Percentiles rank a stretch among this genome's conserved stretches.
Evolutionary conservation across 2,888 invertebrate species (phyloP).

Genomic region (Buathra laborator): DNA sequence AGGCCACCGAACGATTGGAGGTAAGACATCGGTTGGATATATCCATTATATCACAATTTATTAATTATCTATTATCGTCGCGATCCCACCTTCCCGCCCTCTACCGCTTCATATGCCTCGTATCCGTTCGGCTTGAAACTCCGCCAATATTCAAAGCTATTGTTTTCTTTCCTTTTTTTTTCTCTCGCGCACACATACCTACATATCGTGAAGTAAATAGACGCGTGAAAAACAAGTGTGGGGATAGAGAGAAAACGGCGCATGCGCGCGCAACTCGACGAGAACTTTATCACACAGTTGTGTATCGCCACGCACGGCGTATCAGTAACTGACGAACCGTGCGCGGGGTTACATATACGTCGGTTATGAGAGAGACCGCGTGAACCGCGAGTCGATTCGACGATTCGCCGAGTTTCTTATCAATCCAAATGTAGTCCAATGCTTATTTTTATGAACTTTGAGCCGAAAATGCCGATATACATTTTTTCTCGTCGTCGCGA

Average conservation of each 20-base stretch:
- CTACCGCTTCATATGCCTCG: neutral
- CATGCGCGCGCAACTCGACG: constrained; percentile 33
- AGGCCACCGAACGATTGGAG: constrained; percentile 94
- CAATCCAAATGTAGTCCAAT: constrained; percentile 22
- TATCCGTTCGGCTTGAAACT: constrained; percentile 46
- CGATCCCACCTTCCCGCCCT: no score
- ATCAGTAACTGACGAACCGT: constrained; percentile 79
- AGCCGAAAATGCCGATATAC: neutral
- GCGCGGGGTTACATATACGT: constrained; percentile 72
- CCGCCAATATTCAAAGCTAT: constrained; percentile 24
- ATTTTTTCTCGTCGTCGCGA: neutral
- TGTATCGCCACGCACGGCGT: constrained; percentile 66
- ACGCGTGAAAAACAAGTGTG: constrained; percentile 45
- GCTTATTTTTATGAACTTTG: constrained; percentile 30
- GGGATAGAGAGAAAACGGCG: constrained; percentile 25
- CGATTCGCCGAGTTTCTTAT: constrained; percentile 36
- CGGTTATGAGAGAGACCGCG: constrained; percentile 5
- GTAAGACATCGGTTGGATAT: constrained; percentile 85
- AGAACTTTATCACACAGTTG: constrained; percentile 63
- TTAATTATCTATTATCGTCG: neutral
- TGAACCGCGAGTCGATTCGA: constrained; percentile 32
- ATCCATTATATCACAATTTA: neutral
- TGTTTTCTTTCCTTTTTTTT: neutral
- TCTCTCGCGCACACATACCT: neutral
- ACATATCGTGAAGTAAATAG: neutral